Conservation (phyloP, 2,113 vertebrate genomes). For the Pituophis catenifer region DNA sequence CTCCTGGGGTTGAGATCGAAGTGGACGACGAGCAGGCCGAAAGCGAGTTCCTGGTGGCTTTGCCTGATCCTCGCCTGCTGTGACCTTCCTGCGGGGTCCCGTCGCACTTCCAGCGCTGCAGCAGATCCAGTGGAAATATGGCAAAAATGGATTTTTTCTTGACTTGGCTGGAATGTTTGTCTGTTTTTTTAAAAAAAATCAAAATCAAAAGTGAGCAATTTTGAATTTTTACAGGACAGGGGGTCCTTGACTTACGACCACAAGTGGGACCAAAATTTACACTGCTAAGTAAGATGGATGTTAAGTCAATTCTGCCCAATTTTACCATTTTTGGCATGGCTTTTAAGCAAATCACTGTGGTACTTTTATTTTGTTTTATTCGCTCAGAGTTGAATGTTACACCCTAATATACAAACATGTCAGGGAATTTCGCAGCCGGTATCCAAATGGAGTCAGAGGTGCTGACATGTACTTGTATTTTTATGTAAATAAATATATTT, state of each 20-base stretch:
- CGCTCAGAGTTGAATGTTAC: neutral
- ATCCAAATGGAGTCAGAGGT: neutral
- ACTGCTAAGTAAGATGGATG: neutral
- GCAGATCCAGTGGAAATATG: slow-evolving; percentile 7
- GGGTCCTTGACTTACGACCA: neutral
- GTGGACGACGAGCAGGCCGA: neutral
- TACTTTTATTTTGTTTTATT: neutral
- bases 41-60: slow-evolving; percentile 17
- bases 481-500: neutral
- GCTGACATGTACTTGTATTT: neutral
- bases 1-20: neutral
- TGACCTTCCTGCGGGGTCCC: slow-evolving; percentile 16
- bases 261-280: neutral
- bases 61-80: neutral
- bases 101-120: slow-evolving; percentile 33
- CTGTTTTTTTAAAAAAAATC: slow-evolving; percentile 53
- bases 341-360: neutral
- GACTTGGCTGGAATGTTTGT: slow-evolving; percentile 53
- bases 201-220: neutral
- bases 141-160: slow-evolving; percentile 30
- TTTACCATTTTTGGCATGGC: neutral
- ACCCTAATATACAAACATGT: neutral
- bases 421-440: neutral
- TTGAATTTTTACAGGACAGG: neutral
- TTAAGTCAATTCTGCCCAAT: neutral